Base-by-base conservation (phyloP, 35 echinoderm and acorn worm genomes). In the Acanthaster planci region DNA sequence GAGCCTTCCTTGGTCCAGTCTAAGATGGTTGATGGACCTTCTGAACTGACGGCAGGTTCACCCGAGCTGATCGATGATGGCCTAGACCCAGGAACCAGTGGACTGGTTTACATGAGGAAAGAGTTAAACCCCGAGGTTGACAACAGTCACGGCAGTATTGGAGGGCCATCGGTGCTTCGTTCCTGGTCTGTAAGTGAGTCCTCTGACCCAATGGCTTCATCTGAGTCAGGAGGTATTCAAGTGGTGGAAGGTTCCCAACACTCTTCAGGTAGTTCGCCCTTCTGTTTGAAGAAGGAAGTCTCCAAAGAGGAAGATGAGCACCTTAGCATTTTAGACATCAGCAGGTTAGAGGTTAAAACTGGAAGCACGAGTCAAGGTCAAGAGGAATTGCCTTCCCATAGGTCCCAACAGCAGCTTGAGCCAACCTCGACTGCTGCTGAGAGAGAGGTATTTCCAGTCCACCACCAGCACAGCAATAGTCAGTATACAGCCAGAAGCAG, bases 351-450 rank as follows among this genome's bases (percentile, higher is more conserved):
- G 0, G 34, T 34, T 10, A 14, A 15, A 10, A 21, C 64, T 31
- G 14, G 29, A 12, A 26, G 26, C 8, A 34, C 0, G 30, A 72
- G 30, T 34, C 34, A 31, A 34, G 18, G 0, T 72, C 21, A 72
- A 72, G 64, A 72, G 34, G 64, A 29, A 2, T 26, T 8, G 0
- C 26, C 64, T 16, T 19, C 64, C 14, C 29, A 8, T 6, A 34
- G 26, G 64, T 72, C 64, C 34, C 64, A 72, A 14, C 64, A 72
- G 64, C 64, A 72, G 64, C 34, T 72, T 72, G 64, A 72, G 64
- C 64, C 64, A 72, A 72, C 64, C 23, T 72, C 64, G 1, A 72
- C 64, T 31, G 64, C 64, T 72, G 64, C 23, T 12, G 64, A 72
- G 19, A 72, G 34, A 12, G 29, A 72, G 64, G 64, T 72, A 26